Base-by-base conservation (phyloP, 2,888 invertebrate species). In the Meandrusa payeni region DNA sequence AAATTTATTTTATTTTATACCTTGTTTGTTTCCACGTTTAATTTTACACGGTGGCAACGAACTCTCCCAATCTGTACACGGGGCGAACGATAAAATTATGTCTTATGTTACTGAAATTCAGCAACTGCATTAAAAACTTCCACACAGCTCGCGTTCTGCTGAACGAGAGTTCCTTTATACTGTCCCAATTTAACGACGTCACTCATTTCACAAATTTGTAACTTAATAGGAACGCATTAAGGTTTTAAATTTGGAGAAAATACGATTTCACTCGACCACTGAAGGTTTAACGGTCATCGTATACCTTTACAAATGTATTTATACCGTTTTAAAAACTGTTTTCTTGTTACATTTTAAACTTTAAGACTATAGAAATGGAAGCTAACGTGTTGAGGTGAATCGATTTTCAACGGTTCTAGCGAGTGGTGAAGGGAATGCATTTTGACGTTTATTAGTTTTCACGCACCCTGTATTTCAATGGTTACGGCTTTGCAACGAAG, bases 1-100 rank as follows among this genome's bases (percentile, higher is more conserved):
- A 15, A 15, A 13, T 17, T 17, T 29, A 7, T 11, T 33, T 9
- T 73, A 76, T 78, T 79, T 80, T 76, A 81, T 76, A 78, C 67
- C 61, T 53, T 82, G 83, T 85, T 81, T 83, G 74, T 82, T 77
- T 79, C 76, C 78, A 76, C 71, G 85, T 81, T 79, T 85, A 83
- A 85, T 80, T 85, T 80, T 82, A 82, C 71, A 74, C 75, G 61
- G 64, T 66, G 83, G 58, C 86, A 81, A 81, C 73, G 86, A 82
- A 75, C 85, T 61, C 48, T 45, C 29, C 10, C 41, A 50, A 50
- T 33, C 54, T 34, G 43, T 43, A 43, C 50, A 33, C 15, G 47
- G 46, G 41, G 43, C 39, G 51, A 50, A 41, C 43, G 48, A 49
- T 56, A 55, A 61, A 58, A 60, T 58, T 67, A 64, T 68, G 61